phyloP scores from a whole-genome alignment of 2,113 vertebrate genomes.

The Heterochromis multidens region DNA sequence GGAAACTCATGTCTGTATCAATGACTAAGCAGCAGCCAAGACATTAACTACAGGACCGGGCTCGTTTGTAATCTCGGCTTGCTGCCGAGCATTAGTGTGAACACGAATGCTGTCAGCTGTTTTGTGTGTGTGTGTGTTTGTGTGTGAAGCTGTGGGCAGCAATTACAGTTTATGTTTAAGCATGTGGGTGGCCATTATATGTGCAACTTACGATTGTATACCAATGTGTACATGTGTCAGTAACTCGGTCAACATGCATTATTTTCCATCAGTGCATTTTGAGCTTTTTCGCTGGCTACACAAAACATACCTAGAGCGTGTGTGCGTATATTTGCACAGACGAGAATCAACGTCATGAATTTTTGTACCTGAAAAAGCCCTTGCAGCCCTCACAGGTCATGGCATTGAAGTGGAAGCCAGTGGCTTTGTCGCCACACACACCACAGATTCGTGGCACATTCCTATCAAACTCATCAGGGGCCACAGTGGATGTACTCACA shows the following conservation, averaged over 20 bases:
- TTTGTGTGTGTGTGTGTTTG: not conserved
- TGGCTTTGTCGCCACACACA: slow-evolving; percentile 93
- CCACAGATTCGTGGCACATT: slow-evolving; percentile 90
- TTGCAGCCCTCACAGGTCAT: slow-evolving; percentile 99
- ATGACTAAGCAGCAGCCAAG: not conserved
- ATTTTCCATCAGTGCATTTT: not conserved
- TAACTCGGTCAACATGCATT: not conserved
- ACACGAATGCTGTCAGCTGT: not conserved
- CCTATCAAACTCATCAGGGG: slow-evolving; percentile 82
- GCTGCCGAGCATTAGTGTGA: slow-evolving; percentile 20
- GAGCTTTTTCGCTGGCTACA: not conserved
- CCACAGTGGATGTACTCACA: slow-evolving; percentile 80
- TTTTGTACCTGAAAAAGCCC: slow-evolving; percentile 91
- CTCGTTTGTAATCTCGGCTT: slow-evolving; percentile 39
- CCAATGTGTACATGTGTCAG: not conserved
- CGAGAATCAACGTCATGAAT: not conserved
- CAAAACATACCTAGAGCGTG: not conserved
- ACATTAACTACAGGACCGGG: not conserved
- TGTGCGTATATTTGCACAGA: not conserved
- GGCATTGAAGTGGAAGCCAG: slow-evolving; percentile 96
- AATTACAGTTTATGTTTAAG: slow-evolving; percentile 19
- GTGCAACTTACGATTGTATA: slow-evolving; percentile 18
- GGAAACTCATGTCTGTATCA: slow-evolving; percentile 7
- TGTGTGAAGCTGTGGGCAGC: slow-evolving; percentile 26
- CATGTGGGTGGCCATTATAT: not conserved